Evolutionary conservation across 2,888 invertebrate genomes (phyloP).

Genomic region (Ectemnius continuus): DNA sequence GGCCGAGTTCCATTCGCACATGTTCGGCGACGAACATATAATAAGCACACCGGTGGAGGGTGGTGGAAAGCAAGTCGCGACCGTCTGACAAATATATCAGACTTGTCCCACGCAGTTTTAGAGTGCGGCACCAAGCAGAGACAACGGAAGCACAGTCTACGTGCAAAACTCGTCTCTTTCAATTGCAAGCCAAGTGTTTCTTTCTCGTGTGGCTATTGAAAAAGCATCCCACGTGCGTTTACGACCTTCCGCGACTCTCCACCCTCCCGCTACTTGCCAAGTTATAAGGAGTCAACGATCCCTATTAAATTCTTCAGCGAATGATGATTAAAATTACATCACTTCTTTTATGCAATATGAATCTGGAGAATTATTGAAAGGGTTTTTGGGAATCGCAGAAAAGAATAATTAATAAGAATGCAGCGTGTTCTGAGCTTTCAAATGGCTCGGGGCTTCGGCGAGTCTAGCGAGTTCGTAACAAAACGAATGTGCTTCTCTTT

Average conservation of each 20-base stretch:
- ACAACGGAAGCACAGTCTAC: conserved; percentile 31
- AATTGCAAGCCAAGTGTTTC: conserved; percentile 7
- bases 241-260: too few relatives aligned
- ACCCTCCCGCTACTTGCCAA: too few relatives aligned
- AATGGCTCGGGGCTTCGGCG: conserved; percentile 74
- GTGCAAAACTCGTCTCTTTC: conserved; percentile 21
- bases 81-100: conserved; percentile 63
- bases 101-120: conserved; percentile 54
- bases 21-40: conserved; percentile 35
- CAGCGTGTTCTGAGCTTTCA: conserved; percentile 79
- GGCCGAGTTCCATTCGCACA: conserved; percentile 20
- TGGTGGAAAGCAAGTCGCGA: conserved; percentile 44
- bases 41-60: conserved; percentile 26
- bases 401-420: conserved; percentile 66
- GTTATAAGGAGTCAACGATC: too few relatives aligned
- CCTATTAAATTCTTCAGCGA: too few relatives aligned
- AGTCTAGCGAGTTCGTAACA: conserved; percentile 77
- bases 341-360: too few relatives aligned
- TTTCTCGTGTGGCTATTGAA: neutral
- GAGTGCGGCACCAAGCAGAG: conserved; percentile 34
- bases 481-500: conserved; percentile 79
- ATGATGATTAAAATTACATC: too few relatives aligned
- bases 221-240: conserved; percentile 14
- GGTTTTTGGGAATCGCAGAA: too few relatives aligned
- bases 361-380: too few relatives aligned